Evolutionary conservation across 2,888 invertebrate species (phyloP), one percentile per base, ranked within the genome.

Genomic region (Netelia inedita): DNA sequence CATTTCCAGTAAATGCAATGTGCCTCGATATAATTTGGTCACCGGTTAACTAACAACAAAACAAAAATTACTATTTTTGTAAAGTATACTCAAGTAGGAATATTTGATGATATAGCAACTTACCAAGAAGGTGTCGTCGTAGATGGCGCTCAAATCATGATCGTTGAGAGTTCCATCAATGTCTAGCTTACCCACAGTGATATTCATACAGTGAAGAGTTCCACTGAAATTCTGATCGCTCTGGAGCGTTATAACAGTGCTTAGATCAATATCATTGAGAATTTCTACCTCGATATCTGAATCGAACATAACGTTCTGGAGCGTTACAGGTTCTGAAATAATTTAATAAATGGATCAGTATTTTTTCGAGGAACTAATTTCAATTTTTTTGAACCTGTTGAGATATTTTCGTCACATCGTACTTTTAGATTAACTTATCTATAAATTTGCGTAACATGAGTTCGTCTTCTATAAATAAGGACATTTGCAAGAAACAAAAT

Each of bases 61-160:
- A 63, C 19, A 61, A 63, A 72, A 83, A 76, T 71, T 72, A 73
- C 65, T 53, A 74, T 53, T 53, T 68, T 73, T 8, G 16, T 43
- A 55, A 43, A 19, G 21, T 0, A 68, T 46, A 69, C 53, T 63
- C 19, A 16, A 63, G 16, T 69, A 16, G 41, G 61, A 72, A 2
- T 61, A 57, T 53, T 43, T 23, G 50, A 71, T n/a, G 2, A 21
- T 35, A 16, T 6, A 10, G 10, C 57, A 35, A 90, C 92, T 92
- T 92, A 95, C 95, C 95, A 94, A 93, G 11, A 95, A 89, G 0
- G 95, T 95, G 82, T 95, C 95, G 19, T 91, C 81, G 78, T 93
- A 94, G 88, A 95, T 95, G 53, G 93, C 83, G 1, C 90, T 82
- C 19, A 96, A 90, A 86, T 94, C 90, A 1, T 93, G 84, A 0